phyloP scores from a whole-genome alignment of 2,888 invertebrate species.

The Abrostola tripartita region DNA sequence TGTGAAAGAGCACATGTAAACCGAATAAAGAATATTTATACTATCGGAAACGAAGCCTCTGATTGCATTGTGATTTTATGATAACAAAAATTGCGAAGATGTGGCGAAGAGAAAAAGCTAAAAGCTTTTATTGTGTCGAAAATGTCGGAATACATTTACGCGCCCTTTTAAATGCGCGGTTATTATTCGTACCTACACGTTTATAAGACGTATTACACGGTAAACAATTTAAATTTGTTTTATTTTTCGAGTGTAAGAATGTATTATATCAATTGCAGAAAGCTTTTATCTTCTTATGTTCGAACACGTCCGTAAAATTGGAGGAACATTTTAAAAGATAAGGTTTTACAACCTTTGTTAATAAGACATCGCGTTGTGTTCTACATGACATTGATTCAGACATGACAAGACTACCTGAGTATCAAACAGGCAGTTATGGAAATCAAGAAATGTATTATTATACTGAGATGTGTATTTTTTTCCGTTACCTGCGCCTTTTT shows the following conservation, averaged over 20 bases:
- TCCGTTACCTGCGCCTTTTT: too few species aligned
- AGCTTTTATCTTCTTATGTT: slow-evolving; percentile 48
- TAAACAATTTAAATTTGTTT: slow-evolving; percentile 38
- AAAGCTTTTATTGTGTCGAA: slow-evolving; percentile 54
- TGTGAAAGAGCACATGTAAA: slow-evolving; percentile 66
- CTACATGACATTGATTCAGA: too few species aligned
- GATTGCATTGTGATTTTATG: slow-evolving; percentile 57
- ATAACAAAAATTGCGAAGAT: slow-evolving; percentile 55
- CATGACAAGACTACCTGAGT: too few species aligned
- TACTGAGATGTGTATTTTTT: too few species aligned
- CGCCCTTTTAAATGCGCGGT: slow-evolving; percentile 43
- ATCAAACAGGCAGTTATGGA: too few species aligned
- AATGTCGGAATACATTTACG: slow-evolving; percentile 47
- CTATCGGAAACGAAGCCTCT: slow-evolving; percentile 51
- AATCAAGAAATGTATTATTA: too few species aligned
- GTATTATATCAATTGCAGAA: slow-evolving; percentile 26
- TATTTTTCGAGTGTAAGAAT: slow-evolving; percentile 25
- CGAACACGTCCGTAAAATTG: slow-evolving; percentile 14
- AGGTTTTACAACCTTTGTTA: not conserved
- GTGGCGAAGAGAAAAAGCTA: slow-evolving; percentile 48
- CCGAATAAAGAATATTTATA: slow-evolving; percentile 64
- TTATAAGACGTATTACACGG: slow-evolving; percentile 10
- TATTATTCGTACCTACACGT: slow-evolving; percentile 26
- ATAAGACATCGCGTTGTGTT: not conserved
- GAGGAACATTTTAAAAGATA: slow-evolving; percentile 9